Conservation (phyloP, 2,888 invertebrate species). For the Thelaira solivaga region DNA sequence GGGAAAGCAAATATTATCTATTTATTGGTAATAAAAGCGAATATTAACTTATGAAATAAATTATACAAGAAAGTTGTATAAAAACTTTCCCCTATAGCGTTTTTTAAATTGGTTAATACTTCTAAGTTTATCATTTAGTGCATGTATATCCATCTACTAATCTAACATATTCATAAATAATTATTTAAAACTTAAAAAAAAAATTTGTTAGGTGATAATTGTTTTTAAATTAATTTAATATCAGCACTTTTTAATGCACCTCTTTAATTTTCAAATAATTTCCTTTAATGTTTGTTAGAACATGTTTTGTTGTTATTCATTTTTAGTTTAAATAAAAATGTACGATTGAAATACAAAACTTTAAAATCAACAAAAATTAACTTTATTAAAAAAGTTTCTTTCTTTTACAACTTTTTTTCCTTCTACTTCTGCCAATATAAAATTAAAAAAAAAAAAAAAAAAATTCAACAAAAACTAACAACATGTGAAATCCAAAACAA, state of each 20-base stretch:
- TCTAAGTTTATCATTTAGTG: too few relatives aligned
- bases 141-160: too few relatives aligned
- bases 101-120: too few relatives aligned
- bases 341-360: conserved; percentile 21
- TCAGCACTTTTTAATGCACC: conserved; percentile 51
- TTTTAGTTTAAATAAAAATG: conserved; percentile 45
- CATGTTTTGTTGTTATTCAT: conserved; percentile 16
- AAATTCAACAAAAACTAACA: neutral
- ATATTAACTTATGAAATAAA: too few relatives aligned
- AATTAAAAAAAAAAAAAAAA: neutral
- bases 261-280: conserved; percentile 19
- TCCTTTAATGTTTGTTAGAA: conserved; percentile 2
- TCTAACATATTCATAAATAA: too few relatives aligned
- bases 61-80: too few relatives aligned
- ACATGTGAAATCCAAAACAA: conserved; percentile 38
- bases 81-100: too few relatives aligned
- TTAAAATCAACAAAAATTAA: conserved; percentile 20
- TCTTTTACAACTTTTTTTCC: conserved; percentile 19
- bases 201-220: too few relatives aligned
- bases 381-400: conserved; percentile 51
- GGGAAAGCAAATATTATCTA: too few relatives aligned
- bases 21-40: too few relatives aligned
- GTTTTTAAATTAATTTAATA: neutral
- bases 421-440: neutral
- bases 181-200: too few relatives aligned